phyloP scores from a whole-genome alignment of 2,888 invertebrate genomes.

The Coelopa pilipes region DNA sequence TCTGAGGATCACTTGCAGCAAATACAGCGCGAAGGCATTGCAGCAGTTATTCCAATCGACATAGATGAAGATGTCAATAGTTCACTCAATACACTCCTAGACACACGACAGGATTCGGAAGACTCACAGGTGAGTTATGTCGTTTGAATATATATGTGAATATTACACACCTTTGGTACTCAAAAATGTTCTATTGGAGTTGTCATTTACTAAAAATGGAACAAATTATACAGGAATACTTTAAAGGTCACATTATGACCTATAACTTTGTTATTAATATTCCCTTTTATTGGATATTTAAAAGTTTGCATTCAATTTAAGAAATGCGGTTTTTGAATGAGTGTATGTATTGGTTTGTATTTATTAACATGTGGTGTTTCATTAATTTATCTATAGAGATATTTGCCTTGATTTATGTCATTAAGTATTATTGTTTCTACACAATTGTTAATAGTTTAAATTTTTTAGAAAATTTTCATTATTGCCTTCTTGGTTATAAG shows the following conservation, averaged over 20 bases:
- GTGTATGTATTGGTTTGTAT: no score
- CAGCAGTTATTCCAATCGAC: slow-evolving; percentile 85
- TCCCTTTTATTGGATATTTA: no score
- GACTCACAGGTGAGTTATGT: slow-evolving; percentile 64
- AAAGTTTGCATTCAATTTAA: no score
- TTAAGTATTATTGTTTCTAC: no score
- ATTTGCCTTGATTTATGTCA: no score
- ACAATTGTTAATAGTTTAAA: background rate
- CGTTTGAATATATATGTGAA: slow-evolving; percentile 34
- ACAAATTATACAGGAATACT: no score
- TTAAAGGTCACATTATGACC: background rate
- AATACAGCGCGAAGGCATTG: slow-evolving; percentile 71
- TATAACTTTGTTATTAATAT: no score
- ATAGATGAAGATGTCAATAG: slow-evolving; percentile 94
- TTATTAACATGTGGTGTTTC: no score
- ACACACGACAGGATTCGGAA: slow-evolving; percentile 75
- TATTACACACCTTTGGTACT: no score
- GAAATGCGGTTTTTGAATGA: no score
- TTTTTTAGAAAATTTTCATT: background rate
- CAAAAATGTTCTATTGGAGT: no score
- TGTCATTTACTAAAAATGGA: background rate
- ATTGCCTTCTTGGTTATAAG: background rate
- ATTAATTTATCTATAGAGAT: no score
- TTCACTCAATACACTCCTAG: slow-evolving; percentile 89
- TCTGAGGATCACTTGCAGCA: slow-evolving; percentile 92